Evolutionary conservation across 2,113 vertebrate species (phyloP).

Genomic region (Brachyhypopomus gauderio): DNA sequence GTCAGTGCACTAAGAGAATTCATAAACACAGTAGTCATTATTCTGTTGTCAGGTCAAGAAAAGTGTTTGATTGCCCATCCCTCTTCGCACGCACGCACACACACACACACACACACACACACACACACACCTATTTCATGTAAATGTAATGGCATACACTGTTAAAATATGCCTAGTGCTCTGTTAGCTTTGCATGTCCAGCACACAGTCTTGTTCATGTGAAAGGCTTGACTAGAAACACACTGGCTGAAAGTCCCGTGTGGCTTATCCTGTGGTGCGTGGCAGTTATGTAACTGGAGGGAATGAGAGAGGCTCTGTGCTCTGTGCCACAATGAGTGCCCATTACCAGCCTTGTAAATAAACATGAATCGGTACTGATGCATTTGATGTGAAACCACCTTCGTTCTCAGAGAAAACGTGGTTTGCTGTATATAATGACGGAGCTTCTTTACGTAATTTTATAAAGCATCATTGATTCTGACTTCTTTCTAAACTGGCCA

Average conservation of each 20-base stretch:
- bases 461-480: background rate
- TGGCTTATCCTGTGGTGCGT: conserved; percentile 23
- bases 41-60: conserved; percentile 28
- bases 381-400: conserved; percentile 26
- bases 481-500: background rate
- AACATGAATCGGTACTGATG: conserved; percentile 32
- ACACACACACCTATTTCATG: background rate
- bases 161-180: conserved; percentile 11
- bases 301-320: conserved; percentile 16
- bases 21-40: conserved; percentile 28
- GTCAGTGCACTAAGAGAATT: conserved; percentile 22
- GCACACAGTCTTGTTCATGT: background rate
- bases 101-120: too few relatives aligned
- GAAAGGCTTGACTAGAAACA: background rate
- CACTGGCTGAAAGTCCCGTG: conserved; percentile 12
- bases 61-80: conserved; percentile 21
- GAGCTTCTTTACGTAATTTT: too few relatives aligned
- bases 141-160: conserved; percentile 19
- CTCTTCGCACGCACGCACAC: too few relatives aligned
- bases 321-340: conserved; percentile 37
- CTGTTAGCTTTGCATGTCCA: conserved; percentile 10
- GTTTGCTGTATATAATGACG: background rate
- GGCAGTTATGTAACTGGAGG: conserved; percentile 26
- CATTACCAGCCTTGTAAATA: conserved; percentile 40
- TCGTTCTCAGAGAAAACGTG: background rate